These are phyloP conservation scores for Eulemur rubriventer DNA, from an alignment of 2,797 vertebrate genomes.

Conservation along the genomic window DNA sequence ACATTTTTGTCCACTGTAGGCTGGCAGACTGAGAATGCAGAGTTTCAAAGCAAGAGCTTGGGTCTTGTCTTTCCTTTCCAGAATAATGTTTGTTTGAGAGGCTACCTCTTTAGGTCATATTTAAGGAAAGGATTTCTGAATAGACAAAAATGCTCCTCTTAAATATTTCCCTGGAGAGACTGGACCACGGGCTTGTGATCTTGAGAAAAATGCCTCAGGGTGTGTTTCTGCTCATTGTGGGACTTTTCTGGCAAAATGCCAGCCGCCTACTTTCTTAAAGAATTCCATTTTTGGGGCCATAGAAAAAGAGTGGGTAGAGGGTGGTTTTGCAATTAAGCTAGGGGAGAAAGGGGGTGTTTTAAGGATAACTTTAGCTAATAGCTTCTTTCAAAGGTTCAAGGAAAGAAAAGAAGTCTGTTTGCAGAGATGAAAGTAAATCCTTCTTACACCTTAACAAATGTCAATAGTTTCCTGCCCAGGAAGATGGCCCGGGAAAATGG, in stretches of 20 bases:
- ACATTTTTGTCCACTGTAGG: neutral
- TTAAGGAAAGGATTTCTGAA: neutral
- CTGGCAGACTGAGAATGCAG: neutral
- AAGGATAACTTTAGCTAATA: neutral
- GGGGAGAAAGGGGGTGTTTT: neutral
- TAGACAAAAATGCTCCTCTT: neutral
- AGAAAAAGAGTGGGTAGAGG: neutral
- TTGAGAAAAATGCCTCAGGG: rapidly evolving
- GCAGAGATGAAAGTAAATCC: neutral
- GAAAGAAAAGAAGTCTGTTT: neutral
- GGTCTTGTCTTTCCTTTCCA: no score
- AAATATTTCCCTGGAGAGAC: neutral
- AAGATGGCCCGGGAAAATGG: neutral
- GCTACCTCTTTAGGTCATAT: neutral
- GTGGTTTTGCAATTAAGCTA: neutral
- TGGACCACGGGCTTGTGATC: neutral
- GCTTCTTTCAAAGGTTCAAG: neutral
- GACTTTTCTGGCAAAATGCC: neutral
- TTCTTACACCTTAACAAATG: no score
- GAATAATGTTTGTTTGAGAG: neutral
- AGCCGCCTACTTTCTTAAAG: neutral
- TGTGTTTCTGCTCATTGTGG: neutral
- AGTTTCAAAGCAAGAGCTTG: neutral
- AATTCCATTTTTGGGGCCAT: neutral
- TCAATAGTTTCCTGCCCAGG: no score